Base-by-base conservation (phyloP, 2,888 invertebrate species). In the Mimachlamys varia region DNA sequence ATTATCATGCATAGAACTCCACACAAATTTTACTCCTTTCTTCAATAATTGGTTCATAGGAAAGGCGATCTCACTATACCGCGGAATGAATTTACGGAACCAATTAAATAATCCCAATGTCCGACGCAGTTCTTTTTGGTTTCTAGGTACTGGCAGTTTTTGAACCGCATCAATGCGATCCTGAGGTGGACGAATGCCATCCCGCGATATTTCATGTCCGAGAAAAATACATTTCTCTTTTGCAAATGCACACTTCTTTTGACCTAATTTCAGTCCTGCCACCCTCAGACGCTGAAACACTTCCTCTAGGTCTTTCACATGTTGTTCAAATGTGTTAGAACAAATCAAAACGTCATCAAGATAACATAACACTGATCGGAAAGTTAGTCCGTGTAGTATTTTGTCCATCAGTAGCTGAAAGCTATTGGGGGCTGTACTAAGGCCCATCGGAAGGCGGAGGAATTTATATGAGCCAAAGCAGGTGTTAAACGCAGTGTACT, bases 31-130 rank as follows among this genome's bases (percentile, higher is more conserved):
- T 4, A 58, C 58, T 15, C 58, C 62, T 33, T 92, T 92, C 44
- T 90, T 91, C 37, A 92, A 37, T 5, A 92, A 88, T 88, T 88
- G n/a, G 87, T 92, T 90, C 17, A 93, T 33, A 10, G 92, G 91
- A 49, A 87, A 88, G 17, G 91, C 91, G 53, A 92, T 88, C 49
- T 89, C 88, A 90, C 90, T 91, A 88, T 62, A 92, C 89, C 89
- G 89, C 38, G 90, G 91, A 37, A 93, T 93, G 53, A 89, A 93
- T 55, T 93, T 93, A 27, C 93, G 62, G 44, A 93, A 93, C 94
- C 93, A 94, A 58, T 92, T 93, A 53, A 94, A 93, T 62, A 93
- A 55, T 12, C 93, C 93, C 22, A 93, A 27, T 50, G 90, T 88
- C 76, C 92, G 50, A 76, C 93, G 76, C n/a, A 92, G 53, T 89